Percentiles rank a stretch among this genome's conserved stretches.
phyloP scores from a whole-genome alignment of 1,140 invertebrate species.

The Aphaenogaster ashmeadi region DNA sequence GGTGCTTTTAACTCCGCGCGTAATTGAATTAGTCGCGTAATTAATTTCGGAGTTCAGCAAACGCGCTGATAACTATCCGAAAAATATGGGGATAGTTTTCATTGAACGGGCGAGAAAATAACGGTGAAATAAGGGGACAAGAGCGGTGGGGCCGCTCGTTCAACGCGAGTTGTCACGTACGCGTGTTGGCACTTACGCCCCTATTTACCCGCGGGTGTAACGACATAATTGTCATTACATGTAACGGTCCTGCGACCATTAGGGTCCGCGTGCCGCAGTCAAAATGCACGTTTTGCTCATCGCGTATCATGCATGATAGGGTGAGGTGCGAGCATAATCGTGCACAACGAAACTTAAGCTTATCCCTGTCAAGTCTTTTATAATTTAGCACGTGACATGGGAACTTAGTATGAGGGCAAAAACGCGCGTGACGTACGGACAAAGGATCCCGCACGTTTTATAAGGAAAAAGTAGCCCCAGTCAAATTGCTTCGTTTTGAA shows the following conservation, averaged over 20 bases:
- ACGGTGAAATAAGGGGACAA: neutral
- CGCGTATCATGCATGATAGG: neutral
- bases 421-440: too few species aligned
- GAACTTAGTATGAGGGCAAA: neutral
- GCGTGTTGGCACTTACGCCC: conserved; percentile 41
- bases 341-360: neutral
- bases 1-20: conserved; percentile 52
- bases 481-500: too few species aligned
- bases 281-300: conserved; percentile 20
- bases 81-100: conserved; percentile 62
- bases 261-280: conserved; percentile 18
- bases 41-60: conserved; percentile 59
- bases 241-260: conserved; percentile 28
- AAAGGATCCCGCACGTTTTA: too few species aligned
- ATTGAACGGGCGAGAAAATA: conserved; percentile 40
- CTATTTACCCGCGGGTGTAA: conserved; percentile 47
- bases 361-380: neutral
- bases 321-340: neutral
- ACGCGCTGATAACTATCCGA: conserved; percentile 61
- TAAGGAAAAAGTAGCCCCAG: too few species aligned
- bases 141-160: neutral
- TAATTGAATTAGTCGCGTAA: conserved; percentile 64
- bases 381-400: neutral
- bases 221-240: conserved; percentile 42
- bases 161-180: conserved; percentile 39